Evolutionary conservation across 1,140 invertebrate genomes (phyloP).

Genomic region (Oncopeltus fasciatus): DNA sequence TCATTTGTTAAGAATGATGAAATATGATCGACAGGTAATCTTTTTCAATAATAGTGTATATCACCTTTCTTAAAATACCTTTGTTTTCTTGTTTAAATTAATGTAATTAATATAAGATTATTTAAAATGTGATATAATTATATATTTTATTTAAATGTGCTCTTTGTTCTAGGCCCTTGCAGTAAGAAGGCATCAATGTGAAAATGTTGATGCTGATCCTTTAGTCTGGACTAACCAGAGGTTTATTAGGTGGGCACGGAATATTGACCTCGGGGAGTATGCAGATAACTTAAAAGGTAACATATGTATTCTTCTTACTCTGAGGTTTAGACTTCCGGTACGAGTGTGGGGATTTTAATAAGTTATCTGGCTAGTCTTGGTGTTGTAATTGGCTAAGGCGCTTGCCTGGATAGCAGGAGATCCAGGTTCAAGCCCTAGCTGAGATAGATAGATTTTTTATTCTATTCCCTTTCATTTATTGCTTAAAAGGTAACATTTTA

Average conservation of each 20-base stretch:
- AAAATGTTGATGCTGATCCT: slow-evolving; percentile 74
- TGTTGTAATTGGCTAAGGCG: no score
- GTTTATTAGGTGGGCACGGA: slow-evolving; percentile 80
- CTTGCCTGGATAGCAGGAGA: no score
- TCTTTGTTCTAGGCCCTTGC: slow-evolving; percentile 57
- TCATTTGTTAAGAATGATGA: slow-evolving; percentile 76
- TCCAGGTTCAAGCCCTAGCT: no score
- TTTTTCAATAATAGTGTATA: no score
- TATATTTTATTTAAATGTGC: no score
- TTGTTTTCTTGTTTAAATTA: background rate
- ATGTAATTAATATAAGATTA: background rate
- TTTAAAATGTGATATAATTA: background rate
- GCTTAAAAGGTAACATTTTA: no score
- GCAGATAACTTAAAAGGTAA: slow-evolving; percentile 87
- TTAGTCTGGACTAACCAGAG: slow-evolving; percentile 89
- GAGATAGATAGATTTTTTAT: no score
- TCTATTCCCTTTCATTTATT: no score
- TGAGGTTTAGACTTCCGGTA: no score
- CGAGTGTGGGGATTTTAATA: no score
- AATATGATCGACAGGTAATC: slow-evolving; percentile 76
- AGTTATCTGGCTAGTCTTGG: no score
- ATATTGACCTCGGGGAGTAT: slow-evolving; percentile 85
- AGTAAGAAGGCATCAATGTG: slow-evolving; percentile 72
- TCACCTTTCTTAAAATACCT: background rate
- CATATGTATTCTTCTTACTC: no score